Conservation (phyloP, 2,797 vertebrate species). For the Macroramphosus scolopax region DNA sequence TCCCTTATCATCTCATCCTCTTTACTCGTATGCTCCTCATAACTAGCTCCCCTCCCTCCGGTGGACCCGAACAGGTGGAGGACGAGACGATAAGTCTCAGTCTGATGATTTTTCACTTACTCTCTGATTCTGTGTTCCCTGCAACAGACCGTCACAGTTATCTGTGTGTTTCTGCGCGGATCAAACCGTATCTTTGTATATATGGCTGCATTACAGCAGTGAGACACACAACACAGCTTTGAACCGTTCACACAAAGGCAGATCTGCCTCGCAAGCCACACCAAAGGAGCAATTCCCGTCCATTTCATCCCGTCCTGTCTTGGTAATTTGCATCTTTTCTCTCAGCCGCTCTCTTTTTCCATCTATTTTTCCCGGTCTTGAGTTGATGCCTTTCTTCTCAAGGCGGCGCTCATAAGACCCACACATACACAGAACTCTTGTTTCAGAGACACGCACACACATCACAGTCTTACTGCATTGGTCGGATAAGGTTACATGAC, state of each 20-base stretch:
- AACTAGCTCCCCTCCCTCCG: slow-evolving; percentile 35
- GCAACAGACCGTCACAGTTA: slow-evolving; percentile 36
- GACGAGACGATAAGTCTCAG: slow-evolving; percentile 59
- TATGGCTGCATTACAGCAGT: slow-evolving; percentile 30
- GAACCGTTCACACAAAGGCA: slow-evolving; percentile 49
- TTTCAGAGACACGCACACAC: slow-evolving; percentile 31
- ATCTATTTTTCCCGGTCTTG: slow-evolving; percentile 19
- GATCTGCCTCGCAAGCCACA: slow-evolving; percentile 22
- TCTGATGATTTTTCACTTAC: too few relatives aligned
- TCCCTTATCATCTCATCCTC: too few relatives aligned
- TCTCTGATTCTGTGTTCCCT: slow-evolving; percentile 38
- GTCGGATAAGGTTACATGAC: slow-evolving; percentile 46
- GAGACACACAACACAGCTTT: slow-evolving; percentile 36
- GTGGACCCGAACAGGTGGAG: slow-evolving; percentile 49
- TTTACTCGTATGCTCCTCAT: too few relatives aligned
- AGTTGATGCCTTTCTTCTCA: slow-evolving; percentile 50
- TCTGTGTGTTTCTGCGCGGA: slow-evolving; percentile 27
- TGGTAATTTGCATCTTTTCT: slow-evolving; percentile 62
- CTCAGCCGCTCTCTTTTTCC: slow-evolving; percentile 25
- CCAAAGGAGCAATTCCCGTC: slow-evolving; percentile 56
- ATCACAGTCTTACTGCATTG: slow-evolving; percentile 27
- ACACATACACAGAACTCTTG: slow-evolving; percentile 31
- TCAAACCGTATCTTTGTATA: slow-evolving; percentile 22
- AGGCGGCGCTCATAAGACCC: slow-evolving; percentile 33
- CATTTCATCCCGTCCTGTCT: slow-evolving; percentile 55